A percentile compares a stretch with the other conserved stretches of the same genome.
Conservation (phyloP, 2,888 invertebrate species). For the Nemotelus nigrinus region DNA sequence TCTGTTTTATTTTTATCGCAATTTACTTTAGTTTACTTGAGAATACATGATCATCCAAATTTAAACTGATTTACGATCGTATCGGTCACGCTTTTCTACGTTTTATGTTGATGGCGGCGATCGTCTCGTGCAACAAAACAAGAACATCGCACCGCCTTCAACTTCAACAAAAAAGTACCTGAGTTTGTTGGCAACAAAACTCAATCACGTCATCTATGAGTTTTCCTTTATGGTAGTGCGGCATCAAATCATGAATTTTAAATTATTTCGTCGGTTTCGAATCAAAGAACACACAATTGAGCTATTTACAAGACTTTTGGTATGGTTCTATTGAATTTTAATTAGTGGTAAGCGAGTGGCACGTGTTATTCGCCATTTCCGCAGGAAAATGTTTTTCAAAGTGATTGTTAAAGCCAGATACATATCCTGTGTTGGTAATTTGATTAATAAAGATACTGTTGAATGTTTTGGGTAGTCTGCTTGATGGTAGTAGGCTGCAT, state of each 20-base stretch:
- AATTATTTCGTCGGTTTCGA: background rate
- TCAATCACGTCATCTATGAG: background rate
- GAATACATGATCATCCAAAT: slow-evolving; percentile 2
- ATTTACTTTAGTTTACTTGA: background rate
- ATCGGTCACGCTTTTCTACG: slow-evolving; percentile 27
- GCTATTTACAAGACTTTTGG: too few species aligned
- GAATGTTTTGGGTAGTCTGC: too few species aligned
- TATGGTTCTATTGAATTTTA: too few species aligned
- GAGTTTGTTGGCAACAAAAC: background rate
- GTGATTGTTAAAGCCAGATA: background rate
- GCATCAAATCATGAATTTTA: background rate
- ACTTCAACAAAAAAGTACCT: background rate
- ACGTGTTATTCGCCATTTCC: slow-evolving; percentile 29
- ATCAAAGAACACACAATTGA: too few species aligned
- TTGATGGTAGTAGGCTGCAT: too few species aligned
- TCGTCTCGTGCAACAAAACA: too few species aligned
- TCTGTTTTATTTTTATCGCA: too few species aligned
- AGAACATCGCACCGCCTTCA: too few species aligned
- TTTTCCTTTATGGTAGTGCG: background rate
- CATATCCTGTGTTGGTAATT: slow-evolving; percentile 7
- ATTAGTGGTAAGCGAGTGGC: background rate
- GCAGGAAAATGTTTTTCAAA: background rate
- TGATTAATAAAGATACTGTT: too few species aligned
- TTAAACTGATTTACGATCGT: slow-evolving; percentile 16
- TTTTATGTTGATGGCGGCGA: background rate